Percentiles rank a stretch among this genome's conserved stretches.
These are phyloP conservation scores for Catharus bicknelli DNA, from an alignment of 2,113 vertebrate species.

Conservation along the genomic window DNA sequence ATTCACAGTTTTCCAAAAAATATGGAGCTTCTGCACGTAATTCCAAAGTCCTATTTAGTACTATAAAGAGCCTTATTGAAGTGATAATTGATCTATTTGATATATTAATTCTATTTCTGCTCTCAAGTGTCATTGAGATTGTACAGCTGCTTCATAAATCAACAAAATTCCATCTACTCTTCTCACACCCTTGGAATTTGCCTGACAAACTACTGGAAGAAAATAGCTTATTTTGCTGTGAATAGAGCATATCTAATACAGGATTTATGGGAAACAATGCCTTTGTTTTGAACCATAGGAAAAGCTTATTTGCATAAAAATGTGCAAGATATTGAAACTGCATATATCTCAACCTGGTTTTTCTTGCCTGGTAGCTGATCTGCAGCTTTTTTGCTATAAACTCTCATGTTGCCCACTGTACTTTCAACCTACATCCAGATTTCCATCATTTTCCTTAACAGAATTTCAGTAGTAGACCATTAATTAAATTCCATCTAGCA, in stretches of 20 bases:
- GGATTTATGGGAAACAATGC: not conserved
- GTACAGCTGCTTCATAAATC: not conserved
- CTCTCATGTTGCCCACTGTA: not conserved
- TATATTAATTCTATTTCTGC: not conserved
- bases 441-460: not conserved
- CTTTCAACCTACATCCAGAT: not conserved
- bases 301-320: not conserved
- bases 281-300: not conserved
- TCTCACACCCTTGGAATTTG: not conserved
- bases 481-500: not conserved
- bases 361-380: not conserved
- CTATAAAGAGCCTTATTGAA: not conserved
- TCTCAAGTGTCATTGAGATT: not conserved
- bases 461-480: not conserved
- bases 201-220: not conserved
- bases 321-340: not conserved
- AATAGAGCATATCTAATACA: not conserved
- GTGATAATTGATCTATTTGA: not conserved
- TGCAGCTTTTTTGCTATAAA: not conserved
- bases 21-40: not conserved
- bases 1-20: not conserved
- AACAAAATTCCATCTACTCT: not conserved
- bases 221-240: not conserved
- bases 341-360: not conserved
- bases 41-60: not conserved